phyloP scores from a whole-genome alignment of 2,797 vertebrate species.

The Schizothorax lantsangensis region DNA sequence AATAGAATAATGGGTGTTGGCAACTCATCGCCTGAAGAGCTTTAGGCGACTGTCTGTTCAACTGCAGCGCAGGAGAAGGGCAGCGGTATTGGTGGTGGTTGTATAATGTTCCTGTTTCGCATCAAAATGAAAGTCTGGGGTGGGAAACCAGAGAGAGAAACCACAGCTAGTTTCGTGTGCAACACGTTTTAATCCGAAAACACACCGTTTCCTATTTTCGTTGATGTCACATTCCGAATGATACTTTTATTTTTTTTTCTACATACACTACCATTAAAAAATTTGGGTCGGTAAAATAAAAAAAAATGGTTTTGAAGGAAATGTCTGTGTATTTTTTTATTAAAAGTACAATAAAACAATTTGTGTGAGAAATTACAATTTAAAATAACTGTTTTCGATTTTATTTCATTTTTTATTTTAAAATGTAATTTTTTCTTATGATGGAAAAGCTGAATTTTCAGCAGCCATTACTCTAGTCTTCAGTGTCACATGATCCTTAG shows the following conservation, averaged over 20 bases:
- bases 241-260: neutral
- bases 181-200: constrained; percentile 29
- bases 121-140: constrained; percentile 65
- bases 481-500: neutral
- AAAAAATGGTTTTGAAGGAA: neutral
- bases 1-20: constrained; percentile 34
- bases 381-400: neutral
- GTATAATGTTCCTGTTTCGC: constrained; percentile 58
- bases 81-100: constrained; percentile 42
- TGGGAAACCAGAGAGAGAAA: constrained; percentile 60
- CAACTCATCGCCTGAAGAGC: constrained; percentile 11
- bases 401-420: neutral
- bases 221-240: constrained; percentile 1
- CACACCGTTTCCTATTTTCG: constrained; percentile 14
- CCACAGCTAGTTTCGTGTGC: constrained; percentile 57
- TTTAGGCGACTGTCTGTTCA: constrained; percentile 35
- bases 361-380: neutral
- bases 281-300: neutral
- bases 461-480: neutral
- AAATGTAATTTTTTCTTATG: neutral
- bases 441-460: neutral
- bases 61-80: constrained; percentile 24
- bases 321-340: neutral
- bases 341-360: neutral
- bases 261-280: neutral